These are phyloP conservation scores for Xylota sylvarum DNA, from an alignment of 2,888 invertebrate species.

Conservation along the genomic window DNA sequence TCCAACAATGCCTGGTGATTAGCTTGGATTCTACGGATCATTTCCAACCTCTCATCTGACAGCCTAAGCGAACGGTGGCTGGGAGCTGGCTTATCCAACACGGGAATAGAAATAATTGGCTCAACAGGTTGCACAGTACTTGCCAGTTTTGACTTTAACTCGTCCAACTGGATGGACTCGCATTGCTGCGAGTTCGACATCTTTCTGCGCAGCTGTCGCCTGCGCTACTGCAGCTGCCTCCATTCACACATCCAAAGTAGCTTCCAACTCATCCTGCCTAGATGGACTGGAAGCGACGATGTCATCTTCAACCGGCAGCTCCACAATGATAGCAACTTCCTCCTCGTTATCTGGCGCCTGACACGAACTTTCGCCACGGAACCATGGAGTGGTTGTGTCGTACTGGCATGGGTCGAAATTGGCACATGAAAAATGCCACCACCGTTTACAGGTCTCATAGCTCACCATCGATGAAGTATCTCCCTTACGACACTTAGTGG, in stretches of 20 bases:
- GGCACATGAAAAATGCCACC: neutral
- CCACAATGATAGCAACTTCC: neutral
- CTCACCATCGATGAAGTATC: no score
- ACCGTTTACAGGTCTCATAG: neutral
- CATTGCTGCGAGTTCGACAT: constrained; percentile 13
- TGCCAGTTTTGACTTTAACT: neutral
- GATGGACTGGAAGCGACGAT: neutral
- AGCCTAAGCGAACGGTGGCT: neutral
- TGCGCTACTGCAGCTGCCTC: no score
- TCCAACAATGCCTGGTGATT: constrained; percentile 5
- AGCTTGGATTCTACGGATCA: neutral
- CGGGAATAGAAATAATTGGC: no score
- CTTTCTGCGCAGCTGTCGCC: neutral
- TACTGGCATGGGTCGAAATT: constrained; percentile 5
- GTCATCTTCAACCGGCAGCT: neutral
- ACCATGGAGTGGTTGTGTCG: constrained; percentile 19
- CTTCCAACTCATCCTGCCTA: neutral
- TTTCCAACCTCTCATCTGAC: neutral
- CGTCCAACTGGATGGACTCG: neutral
- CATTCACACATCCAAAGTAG: neutral
- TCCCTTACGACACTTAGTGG: no score
- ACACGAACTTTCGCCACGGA: neutral
- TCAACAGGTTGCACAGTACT: no score
- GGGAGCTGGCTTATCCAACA: no score
- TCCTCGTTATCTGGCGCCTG: neutral